phyloP scores from a whole-genome alignment of 2,888 invertebrate genomes.

The Baccha elongata region DNA sequence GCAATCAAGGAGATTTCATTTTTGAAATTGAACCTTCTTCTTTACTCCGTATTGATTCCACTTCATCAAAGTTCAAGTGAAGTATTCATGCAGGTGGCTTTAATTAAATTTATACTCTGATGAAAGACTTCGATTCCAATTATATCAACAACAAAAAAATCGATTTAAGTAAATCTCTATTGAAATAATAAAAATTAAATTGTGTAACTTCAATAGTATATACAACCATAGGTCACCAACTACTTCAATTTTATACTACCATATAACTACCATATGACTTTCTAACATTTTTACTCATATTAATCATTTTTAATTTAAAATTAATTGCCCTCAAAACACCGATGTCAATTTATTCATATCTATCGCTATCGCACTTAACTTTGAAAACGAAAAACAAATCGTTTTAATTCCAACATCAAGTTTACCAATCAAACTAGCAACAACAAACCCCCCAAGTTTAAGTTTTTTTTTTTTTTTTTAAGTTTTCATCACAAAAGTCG shows the following conservation, averaged over 20 bases:
- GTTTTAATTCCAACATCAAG: constrained; percentile 34
- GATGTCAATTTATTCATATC: constrained; percentile 59
- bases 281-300: constrained; percentile 30
- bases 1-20: no score
- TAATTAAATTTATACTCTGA: background rate
- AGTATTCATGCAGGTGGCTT: constrained; percentile 25
- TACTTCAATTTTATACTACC: background rate
- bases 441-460: constrained; percentile 47
- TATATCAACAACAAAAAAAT: constrained; percentile 10
- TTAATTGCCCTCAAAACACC: constrained; percentile 66
- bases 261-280: constrained; percentile 14
- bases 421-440: constrained; percentile 33
- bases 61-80: background rate
- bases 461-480: constrained; percentile 34
- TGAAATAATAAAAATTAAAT: background rate
- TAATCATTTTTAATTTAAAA: constrained; percentile 70
- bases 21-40: no score
- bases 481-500: constrained; percentile 48
- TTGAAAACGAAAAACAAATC: constrained; percentile 15
- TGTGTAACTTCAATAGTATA: background rate
- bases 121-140: constrained; percentile 18
- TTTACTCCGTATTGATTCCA: background rate
- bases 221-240: constrained; percentile 9
- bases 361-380: constrained; percentile 1
- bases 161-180: background rate